These are phyloP conservation scores for Eurois occulta DNA, from an alignment of 2,888 invertebrate species.

Conservation along the genomic window DNA sequence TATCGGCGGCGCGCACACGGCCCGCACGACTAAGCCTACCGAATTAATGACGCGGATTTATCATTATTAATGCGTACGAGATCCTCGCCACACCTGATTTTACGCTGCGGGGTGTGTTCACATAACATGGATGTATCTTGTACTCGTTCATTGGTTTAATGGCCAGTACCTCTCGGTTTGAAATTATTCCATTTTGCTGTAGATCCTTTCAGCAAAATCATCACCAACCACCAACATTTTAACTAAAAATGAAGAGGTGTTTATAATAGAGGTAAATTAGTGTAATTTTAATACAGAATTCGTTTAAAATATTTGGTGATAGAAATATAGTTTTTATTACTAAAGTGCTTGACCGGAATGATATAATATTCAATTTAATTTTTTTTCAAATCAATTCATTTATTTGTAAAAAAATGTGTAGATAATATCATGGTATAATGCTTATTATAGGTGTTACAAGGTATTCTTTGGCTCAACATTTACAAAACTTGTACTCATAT, in stretches of 20 bases:
- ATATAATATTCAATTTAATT: no score
- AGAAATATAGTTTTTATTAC: not conserved
- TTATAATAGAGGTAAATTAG: not conserved
- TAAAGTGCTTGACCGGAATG: not conserved
- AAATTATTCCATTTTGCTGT: not conserved
- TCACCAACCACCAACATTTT: no score
- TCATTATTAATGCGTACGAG: conserved; percentile 89
- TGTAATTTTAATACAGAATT: not conserved
- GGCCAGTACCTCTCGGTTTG: not conserved
- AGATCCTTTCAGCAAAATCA: not conserved
- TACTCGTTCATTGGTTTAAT: not conserved
- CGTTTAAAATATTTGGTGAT: not conserved
- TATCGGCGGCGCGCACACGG: conserved; percentile 88
- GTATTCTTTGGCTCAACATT: no score
- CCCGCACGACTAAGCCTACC: conserved; percentile 85
- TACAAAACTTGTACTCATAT: no score
- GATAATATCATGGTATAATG: no score
- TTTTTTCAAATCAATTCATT: no score
- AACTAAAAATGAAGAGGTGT: not conserved
- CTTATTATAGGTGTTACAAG: no score
- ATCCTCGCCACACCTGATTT: conserved; percentile 84
- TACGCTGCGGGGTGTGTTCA: conserved; percentile 66
- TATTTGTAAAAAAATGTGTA: no score
- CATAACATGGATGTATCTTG: conserved; percentile 18
- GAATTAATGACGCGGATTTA: conserved; percentile 90